Percentiles rank a stretch among this genome's conserved stretches.
These are phyloP conservation scores for Polyergus mexicanus DNA, from an alignment of 1,140 invertebrate species.

Conservation along the genomic window DNA sequence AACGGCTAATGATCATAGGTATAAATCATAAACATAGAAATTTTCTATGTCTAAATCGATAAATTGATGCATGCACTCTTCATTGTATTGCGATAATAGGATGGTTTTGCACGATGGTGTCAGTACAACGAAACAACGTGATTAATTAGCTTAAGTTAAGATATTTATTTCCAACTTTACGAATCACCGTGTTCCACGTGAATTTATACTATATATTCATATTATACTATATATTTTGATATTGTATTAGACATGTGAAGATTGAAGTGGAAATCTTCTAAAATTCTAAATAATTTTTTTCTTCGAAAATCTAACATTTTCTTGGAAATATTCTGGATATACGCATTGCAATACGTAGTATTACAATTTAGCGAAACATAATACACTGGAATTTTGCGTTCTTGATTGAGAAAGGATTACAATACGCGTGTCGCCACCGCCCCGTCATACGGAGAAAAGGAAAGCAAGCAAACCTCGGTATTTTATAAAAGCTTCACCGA, in stretches of 20 bases:
- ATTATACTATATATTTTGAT: no score
- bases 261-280: no score
- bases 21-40: no score
- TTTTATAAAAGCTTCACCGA: conserved; percentile 76
- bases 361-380: neutral
- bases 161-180: no score
- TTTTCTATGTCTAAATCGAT: conserved; percentile 10
- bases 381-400: neutral
- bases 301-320: neutral
- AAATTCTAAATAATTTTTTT: no score
- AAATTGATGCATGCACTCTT: neutral
- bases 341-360: neutral
- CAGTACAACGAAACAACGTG: neutral
- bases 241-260: no score
- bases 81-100: neutral
- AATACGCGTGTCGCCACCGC: neutral
- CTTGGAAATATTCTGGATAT: neutral
- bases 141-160: neutral
- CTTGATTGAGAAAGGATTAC: neutral
- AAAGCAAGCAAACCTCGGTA: conserved; percentile 61
- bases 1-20: neutral
- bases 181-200: no score
- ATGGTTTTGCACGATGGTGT: neutral
- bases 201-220: no score
- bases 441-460: conserved; percentile 36